phyloP scores from a whole-genome alignment of 2,113 vertebrate genomes.

The Macaca mulatta region DNA sequence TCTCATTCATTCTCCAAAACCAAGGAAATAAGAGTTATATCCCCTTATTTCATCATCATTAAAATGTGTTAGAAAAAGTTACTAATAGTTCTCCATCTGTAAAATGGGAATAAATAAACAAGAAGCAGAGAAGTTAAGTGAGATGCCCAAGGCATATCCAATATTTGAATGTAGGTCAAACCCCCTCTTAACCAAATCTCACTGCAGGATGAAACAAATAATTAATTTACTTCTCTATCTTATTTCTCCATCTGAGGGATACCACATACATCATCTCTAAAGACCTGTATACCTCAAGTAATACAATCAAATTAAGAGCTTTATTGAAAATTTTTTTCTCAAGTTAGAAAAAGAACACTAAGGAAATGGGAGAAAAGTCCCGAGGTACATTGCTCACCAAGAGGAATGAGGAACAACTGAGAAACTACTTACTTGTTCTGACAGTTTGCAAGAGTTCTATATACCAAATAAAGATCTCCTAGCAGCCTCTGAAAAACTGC shows the following conservation, averaged over 20 bases:
- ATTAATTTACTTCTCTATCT: constrained; percentile 12
- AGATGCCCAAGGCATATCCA: not conserved
- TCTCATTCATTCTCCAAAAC: not conserved
- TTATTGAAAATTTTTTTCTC: constrained; percentile 36
- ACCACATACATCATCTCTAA: not conserved
- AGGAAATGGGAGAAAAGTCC: not conserved
- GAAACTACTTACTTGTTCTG: not conserved
- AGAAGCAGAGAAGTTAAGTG: not conserved
- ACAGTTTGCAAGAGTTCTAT: not conserved
- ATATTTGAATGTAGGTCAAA: constrained; percentile 33
- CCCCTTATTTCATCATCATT: not conserved
- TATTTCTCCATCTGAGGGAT: not conserved
- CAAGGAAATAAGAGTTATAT: not conserved
- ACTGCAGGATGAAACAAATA: not conserved
- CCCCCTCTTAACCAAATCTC: constrained; percentile 1
- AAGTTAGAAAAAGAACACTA: constrained; percentile 1
- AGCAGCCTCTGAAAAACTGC: constrained; percentile 11
- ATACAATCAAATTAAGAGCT: not conserved
- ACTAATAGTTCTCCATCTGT: constrained; percentile 1
- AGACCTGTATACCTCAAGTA: constrained; percentile 13
- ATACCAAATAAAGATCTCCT: constrained; percentile 4
- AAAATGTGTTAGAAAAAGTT: constrained; percentile 16
- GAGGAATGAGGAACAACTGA: not conserved
- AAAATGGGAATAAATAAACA: constrained; percentile 5
- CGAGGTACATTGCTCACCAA: not conserved